Evolutionary conservation across 2,888 invertebrate genomes (phyloP).

Genomic region (Stenotaenia linearis): DNA sequence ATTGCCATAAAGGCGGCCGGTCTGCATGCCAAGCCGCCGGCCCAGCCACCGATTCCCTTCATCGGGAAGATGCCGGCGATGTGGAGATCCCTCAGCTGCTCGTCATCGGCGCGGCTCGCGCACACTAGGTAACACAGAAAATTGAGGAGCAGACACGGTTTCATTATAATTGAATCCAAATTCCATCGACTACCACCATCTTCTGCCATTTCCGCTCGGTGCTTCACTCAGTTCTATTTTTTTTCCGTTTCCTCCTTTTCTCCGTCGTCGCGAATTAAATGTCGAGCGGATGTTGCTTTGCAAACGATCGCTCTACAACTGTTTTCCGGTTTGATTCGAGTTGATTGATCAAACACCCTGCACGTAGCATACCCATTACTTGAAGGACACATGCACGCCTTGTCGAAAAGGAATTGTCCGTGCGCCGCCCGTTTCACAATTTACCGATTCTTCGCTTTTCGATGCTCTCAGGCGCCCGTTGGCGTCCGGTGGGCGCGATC

Average conservation of each 20-base stretch:
- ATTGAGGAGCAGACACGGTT: neutral
- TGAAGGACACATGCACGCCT: neutral
- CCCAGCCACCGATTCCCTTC: conserved; percentile 93
- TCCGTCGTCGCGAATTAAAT: neutral
- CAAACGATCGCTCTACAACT: neutral
- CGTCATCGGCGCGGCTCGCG: neutral
- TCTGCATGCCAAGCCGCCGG: conserved; percentile 96
- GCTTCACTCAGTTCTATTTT: neutral
- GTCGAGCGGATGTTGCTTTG: neutral
- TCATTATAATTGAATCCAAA: neutral
- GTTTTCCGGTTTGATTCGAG: neutral
- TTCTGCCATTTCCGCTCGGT: neutral
- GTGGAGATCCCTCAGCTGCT: conserved; percentile 54
- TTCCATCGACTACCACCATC: neutral
- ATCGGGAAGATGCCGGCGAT: conserved; percentile 99
- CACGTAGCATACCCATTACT: neutral
- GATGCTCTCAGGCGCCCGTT: neutral
- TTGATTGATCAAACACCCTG: neutral
- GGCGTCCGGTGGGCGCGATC: too few relatives aligned
- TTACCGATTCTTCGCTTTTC: too few relatives aligned
- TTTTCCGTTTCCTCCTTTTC: neutral
- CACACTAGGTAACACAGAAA: neutral
- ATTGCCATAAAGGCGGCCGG: conserved; percentile 95
- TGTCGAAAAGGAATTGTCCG: neutral
- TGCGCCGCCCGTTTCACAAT: neutral